Base-by-base conservation (phyloP, 2,113 vertebrate species). In the Plotosus lineatus region DNA sequence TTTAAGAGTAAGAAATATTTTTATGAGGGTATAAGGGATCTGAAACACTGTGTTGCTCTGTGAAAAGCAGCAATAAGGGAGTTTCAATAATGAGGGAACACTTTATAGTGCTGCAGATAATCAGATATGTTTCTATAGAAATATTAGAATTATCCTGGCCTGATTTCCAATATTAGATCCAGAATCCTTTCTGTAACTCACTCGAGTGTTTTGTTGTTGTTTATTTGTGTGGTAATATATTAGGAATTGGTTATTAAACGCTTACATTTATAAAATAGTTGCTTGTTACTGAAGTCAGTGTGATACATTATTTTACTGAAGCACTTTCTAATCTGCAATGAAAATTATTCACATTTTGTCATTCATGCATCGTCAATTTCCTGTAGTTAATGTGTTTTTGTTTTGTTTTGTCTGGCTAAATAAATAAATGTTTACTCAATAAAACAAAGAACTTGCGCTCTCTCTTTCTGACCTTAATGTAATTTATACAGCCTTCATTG, bases 321-420 rank as follows among this genome's bases (percentile, higher is more conserved):
- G 89, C 90, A 91, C 90, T 91, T 92, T 92, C 56, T 33, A 51
- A 71, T 80, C 81, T 75, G 75, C 88, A 77, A 68, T 80, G 76
- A 87, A 61, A 10, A 31, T 80, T 63, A 75, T 46, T 50, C 21
- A 48, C 58, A 55, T 63, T 85, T 83, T 26, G 84, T 85, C 89
- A 88, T 82, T 78, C 83, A 88, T n/a, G n/a, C n/a, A n/a, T n/a
- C n/a, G 42, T 74, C 73, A 56, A 86, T 63, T 56, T 65, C 51
- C 85, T 88, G 69, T 79, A 72, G 61, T 75, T 60, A 3, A 5
- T 77, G 60, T 63, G 36, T 50, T 61, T 44, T 55, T 77, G 89
- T 42, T 50, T 61, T 44, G 48, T 77, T 89, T 42, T 17, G 26
- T 88, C 81, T 84, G 56, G 73, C 51, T 83, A 26, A 83, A 19